These are phyloP conservation scores for Eulemur rubriventer DNA, from an alignment of 2,797 vertebrate species.

Conservation along the genomic window DNA sequence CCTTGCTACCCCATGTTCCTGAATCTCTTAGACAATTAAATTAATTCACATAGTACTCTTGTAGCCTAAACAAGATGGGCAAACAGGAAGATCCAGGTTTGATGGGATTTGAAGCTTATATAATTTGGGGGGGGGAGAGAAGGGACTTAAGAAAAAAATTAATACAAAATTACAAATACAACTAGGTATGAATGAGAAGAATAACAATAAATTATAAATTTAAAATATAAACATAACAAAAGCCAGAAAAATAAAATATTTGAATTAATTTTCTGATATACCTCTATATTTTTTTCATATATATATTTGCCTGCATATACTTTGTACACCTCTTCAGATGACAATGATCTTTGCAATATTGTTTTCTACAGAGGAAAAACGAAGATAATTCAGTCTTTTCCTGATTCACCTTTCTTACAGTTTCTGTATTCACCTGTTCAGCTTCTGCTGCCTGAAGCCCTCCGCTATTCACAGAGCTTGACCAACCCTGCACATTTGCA, in stretches of 20 bases:
- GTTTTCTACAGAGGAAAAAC: background rate
- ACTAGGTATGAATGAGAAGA: background rate
- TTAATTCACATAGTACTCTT: background rate
- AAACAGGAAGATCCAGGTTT: background rate
- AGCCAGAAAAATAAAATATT: background rate
- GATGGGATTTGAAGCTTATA: background rate
- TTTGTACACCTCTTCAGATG: background rate
- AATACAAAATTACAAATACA: background rate
- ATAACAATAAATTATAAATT: background rate
- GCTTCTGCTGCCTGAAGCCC: background rate
- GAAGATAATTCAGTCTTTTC: background rate
- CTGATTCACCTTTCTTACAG: background rate
- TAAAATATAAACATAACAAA: background rate
- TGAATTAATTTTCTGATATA: background rate
- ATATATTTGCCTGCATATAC: background rate
- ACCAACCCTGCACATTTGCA: background rate
- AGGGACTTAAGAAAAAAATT: background rate
- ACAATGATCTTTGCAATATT: background rate
- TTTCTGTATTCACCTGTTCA: background rate
- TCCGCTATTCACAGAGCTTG: background rate
- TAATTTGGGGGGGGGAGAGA: background rate
- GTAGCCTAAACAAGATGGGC: background rate
- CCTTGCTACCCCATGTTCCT: background rate
- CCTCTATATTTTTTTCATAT: background rate
- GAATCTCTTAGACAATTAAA: background rate